phyloP scores from a whole-genome alignment of 2,113 vertebrate species.

The Salvelinus namaycush region DNA sequence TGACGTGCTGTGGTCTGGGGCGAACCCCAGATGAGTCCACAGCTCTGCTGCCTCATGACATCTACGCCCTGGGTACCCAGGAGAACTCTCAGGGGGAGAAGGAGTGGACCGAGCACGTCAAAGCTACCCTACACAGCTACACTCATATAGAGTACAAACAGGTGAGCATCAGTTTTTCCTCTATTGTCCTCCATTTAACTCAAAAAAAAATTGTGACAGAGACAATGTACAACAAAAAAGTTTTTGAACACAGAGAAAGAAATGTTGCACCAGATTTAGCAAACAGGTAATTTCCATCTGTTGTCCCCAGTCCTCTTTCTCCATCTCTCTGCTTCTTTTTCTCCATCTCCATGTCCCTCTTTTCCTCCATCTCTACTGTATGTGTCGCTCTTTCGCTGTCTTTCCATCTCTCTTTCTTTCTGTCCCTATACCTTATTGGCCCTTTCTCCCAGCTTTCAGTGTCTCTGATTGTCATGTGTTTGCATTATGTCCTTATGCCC shows the following conservation, averaged over 20 bases:
- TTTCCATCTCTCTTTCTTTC: not conserved
- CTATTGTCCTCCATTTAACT: not conserved
- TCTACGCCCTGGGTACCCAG: slow-evolving; percentile 86
- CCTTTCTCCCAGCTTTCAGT: too few species aligned
- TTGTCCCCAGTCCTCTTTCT: not conserved
- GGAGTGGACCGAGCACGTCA: slow-evolving; percentile 85
- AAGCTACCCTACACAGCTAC: slow-evolving; percentile 72
- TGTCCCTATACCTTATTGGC: not conserved
- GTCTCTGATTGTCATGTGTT: too few species aligned
- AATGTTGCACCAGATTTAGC: too few species aligned
- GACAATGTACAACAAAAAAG: too few species aligned
- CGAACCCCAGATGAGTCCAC: slow-evolving; percentile 77
- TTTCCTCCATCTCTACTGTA: not conserved
- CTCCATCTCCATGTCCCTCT: not conserved
- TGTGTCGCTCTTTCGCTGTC: not conserved
- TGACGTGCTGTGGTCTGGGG: slow-evolving; percentile 81
- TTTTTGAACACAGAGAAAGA: too few species aligned
- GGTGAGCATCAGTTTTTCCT: slow-evolving; percentile 53
- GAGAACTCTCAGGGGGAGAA: slow-evolving; percentile 86
- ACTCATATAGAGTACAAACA: slow-evolving; percentile 82
- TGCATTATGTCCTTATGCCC: too few species aligned
- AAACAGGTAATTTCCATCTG: not conserved
- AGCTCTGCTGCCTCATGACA: slow-evolving; percentile 76
- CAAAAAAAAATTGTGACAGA: too few species aligned
- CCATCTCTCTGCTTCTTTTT: not conserved